A percentile compares a stretch with the other conserved stretches of the same genome.
Evolutionary conservation across 92 coral and sea anemone genomes (phyloP).

Genomic region (Bergia sp.): DNA sequence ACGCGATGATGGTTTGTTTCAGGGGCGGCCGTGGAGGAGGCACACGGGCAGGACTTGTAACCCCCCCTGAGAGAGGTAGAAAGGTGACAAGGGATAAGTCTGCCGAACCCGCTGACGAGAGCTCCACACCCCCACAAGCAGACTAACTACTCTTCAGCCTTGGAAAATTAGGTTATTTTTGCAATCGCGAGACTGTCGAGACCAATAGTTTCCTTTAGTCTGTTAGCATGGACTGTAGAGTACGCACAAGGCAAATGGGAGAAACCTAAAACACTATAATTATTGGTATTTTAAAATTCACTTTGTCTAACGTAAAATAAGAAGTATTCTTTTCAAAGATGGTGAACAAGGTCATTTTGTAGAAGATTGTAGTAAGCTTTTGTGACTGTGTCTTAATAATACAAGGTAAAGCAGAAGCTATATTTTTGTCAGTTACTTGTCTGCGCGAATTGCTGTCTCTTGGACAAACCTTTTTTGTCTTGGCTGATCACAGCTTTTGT

Average conservation of each 20-base stretch:
- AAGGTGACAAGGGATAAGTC: conserved; percentile 27
- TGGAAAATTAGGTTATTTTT: conserved; percentile 36
- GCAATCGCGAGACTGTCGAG: conserved; percentile 23
- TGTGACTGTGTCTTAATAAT: conserved; percentile 11
- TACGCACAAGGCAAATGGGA: background rate
- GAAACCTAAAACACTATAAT: background rate
- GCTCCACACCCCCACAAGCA: conserved; percentile 25
- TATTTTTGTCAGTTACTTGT: conserved; percentile 26
- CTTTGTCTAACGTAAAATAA: conserved; percentile 28
- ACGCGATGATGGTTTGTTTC: background rate
- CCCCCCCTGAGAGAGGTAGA: conserved; percentile 87
- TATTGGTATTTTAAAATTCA: conserved; percentile 39
- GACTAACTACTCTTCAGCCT: conserved; percentile 10
- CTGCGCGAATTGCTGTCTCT: background rate
- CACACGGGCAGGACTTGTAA: conserved; percentile 90
- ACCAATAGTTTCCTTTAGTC: background rate
- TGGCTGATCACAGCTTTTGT: background rate
- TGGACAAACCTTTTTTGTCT: background rate
- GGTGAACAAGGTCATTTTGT: conserved; percentile 17
- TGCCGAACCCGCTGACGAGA: conserved; percentile 9
- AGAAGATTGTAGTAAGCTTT: conserved; percentile 12
- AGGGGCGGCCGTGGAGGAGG: conserved; percentile 47
- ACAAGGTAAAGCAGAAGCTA: conserved; percentile 2
- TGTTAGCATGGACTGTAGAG: background rate
- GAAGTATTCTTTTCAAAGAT: conserved; percentile 24